Percentiles rank a stretch among this genome's conserved stretches.
These are phyloP conservation scores for Salarias fasciatus DNA, from an alignment of 2,797 vertebrate species.

Conservation along the genomic window DNA sequence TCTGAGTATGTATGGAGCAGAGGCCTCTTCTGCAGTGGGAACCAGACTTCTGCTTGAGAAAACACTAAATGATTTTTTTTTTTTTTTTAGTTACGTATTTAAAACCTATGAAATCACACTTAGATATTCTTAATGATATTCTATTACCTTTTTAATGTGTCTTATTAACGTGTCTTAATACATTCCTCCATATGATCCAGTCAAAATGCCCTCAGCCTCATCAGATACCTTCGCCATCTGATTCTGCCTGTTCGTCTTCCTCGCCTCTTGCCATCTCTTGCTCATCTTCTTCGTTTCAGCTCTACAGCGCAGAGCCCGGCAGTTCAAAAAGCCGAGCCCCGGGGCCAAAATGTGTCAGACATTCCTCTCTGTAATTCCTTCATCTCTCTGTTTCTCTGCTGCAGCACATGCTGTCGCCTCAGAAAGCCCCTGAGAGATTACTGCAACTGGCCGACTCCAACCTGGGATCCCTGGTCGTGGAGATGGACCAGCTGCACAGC, in stretches of 20 bases:
- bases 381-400: constrained; percentile 50
- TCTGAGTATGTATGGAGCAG: too few species aligned
- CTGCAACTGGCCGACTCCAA: constrained; percentile 92
- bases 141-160: too few species aligned
- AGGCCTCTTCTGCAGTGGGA: too few species aligned
- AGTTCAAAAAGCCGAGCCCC: constrained; percentile 56
- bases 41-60: too few species aligned
- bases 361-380: constrained; percentile 56
- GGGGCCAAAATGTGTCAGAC: constrained; percentile 54
- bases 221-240: neutral
- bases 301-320: constrained; percentile 31
- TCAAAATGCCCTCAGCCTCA: too few species aligned
- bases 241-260: neutral
- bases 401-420: constrained; percentile 95
- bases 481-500: constrained; percentile 96
- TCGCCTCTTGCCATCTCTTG: constrained; percentile 1
- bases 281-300: constrained; percentile 28
- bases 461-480: constrained; percentile 90
- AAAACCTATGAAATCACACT: too few species aligned
- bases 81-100: too few species aligned
- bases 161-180: too few species aligned
- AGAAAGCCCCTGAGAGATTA: constrained; percentile 92
- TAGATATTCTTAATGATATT: too few species aligned
- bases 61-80: too few species aligned
- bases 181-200: too few species aligned